Evolutionary conservation across 1,140 invertebrate species (phyloP), one percentile per base, ranked within the genome.

Genomic region (Macrostomum lignano): DNA sequence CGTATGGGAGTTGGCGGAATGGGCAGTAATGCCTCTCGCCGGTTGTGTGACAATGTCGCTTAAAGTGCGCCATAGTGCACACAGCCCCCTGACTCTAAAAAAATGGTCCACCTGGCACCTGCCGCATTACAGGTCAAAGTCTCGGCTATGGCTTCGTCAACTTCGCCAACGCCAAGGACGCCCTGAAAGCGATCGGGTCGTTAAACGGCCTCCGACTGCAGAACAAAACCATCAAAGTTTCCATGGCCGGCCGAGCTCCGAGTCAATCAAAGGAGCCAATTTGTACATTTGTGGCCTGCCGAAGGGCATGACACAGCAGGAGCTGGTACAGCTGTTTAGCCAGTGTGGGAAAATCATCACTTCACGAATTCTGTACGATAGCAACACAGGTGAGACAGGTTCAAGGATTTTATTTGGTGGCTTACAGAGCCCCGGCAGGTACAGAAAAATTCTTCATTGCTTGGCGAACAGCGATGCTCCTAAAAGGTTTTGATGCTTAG

Each of bases 121-220:
- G n/a, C n/a, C n/a, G n/a, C 7, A 37, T 15, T 66, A 43, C 64
- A 84, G 86, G 84, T 48, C 86, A 96, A 58, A 84, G 77, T 61
- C 66, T 91, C 44, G 81, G 82, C 43, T 91, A 88, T 58, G 81
- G 79, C 42, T 91, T 91, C 56, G 82, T 91, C 41, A 91, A 91
- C 64, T 91, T 86, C 58, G 73, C 81, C 47, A 68, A 75, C 44
- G 67, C 74, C 31, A 79, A 86, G 63, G 81, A 88, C 61, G 82
- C 82, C 28, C 75, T 82, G 58, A 81, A 84, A 59, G 82, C 82
- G 34, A 84, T 88, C 50, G 75, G 73, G 54, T 81, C 78, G 17
- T 65, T 91, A 39, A 91, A 91, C 60, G 81, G 81, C 41, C 68
- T 88, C 36, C 66, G 79, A 44, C 65, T 91, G 40, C 13, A 35